Evolutionary conservation across 1,140 invertebrate genomes (phyloP).

Genomic region (Panulirus ornatus): DNA sequence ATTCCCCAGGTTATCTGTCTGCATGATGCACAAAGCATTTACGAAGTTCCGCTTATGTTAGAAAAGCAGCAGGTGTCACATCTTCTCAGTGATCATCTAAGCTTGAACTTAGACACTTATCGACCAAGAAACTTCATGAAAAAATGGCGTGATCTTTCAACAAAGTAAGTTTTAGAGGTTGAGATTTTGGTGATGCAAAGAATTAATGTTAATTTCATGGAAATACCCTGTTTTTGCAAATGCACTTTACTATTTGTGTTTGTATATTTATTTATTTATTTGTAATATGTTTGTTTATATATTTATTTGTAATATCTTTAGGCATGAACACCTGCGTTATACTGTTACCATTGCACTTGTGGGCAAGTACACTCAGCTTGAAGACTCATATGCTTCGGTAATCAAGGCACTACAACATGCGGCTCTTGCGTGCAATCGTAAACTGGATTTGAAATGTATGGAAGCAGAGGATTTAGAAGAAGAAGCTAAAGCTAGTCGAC

Average conservation of each 20-base stretch:
- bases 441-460: conserved; percentile 85
- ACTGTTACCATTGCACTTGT: conserved; percentile 95
- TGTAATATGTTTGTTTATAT: too few relatives aligned
- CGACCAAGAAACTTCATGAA: conserved; percentile 87
- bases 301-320: too few relatives aligned
- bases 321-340: conserved; percentile 87
- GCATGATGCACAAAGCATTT: conserved; percentile 96
- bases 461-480: conserved; percentile 90
- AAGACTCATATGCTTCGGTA: conserved; percentile 98
- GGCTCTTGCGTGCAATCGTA: conserved; percentile 89
- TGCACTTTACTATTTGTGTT: too few relatives aligned
- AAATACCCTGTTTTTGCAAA: too few relatives aligned
- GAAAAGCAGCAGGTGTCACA: conserved; percentile 93
- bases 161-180: conserved; percentile 80
- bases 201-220: too few relatives aligned
- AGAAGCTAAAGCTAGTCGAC: conserved; percentile 84
- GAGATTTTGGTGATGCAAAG: too few relatives aligned
- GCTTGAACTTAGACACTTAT: conserved; percentile 85
- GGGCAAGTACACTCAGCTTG: conserved; percentile 98
- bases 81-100: conserved; percentile 89
- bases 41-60: conserved; percentile 96
- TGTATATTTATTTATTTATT: too few relatives aligned
- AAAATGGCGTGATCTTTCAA: conserved; percentile 94
- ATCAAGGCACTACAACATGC: conserved; percentile 97
- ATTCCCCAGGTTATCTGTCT: conserved; percentile 91